These are phyloP conservation scores for Ramphastos sulfuratus DNA, from an alignment of 2,113 vertebrate genomes.

Conservation along the genomic window DNA sequence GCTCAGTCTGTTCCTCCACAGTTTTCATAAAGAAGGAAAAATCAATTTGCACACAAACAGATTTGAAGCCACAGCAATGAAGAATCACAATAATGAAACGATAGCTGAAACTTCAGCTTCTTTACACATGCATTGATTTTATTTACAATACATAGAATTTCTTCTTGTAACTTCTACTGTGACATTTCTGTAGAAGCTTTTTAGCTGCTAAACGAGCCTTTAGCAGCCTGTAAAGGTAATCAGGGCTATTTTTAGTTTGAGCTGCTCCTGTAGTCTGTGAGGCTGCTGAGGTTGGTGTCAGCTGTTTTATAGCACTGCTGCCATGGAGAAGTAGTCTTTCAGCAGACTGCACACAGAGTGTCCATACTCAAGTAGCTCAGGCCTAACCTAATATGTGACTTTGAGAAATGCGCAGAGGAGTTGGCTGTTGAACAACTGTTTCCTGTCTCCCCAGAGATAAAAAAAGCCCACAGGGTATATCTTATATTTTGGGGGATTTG, in stretches of 20 bases:
- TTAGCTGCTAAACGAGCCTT: not conserved
- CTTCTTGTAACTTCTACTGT: not conserved
- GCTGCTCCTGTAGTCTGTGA: not conserved
- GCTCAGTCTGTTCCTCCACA: not conserved
- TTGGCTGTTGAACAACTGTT: not conserved
- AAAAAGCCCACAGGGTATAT: not conserved
- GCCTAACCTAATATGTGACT: not conserved
- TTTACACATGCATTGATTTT: not conserved
- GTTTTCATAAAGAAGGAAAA: not conserved
- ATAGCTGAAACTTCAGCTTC: not conserved
- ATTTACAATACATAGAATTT: not conserved
- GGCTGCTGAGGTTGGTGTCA: not conserved
- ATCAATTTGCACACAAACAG: not conserved
- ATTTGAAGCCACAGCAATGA: not conserved
- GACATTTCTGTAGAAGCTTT: not conserved
- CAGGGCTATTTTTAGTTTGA: not conserved
- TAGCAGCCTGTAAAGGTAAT: not conserved
- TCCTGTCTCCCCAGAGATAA: not conserved
- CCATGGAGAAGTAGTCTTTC: not conserved
- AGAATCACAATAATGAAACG: not conserved
- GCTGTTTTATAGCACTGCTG: not conserved
- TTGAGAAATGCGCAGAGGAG: not conserved
- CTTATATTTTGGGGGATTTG: not conserved
- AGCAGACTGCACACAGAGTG: not conserved
- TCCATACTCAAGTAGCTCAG: not conserved